Conservation (phyloP, 2,797 vertebrate species). For the Aldrovandia affinis region DNA sequence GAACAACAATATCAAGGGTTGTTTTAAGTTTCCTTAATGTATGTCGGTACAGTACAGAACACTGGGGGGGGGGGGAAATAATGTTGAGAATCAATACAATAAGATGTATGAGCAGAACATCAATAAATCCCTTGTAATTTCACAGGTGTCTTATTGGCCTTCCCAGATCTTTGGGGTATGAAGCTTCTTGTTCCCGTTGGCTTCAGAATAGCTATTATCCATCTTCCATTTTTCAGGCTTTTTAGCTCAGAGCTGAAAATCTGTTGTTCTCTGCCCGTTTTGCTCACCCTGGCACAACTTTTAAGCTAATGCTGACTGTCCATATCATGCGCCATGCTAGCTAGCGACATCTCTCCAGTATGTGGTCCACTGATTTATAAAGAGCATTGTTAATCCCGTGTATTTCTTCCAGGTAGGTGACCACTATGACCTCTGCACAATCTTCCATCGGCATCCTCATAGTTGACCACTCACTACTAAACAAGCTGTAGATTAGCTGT, state of each 20-base stretch:
- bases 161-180: neutral
- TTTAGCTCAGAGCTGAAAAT: neutral
- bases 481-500: neutral
- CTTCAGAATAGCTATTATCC: neutral
- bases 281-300: neutral
- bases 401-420: neutral
- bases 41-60: no score
- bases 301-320: neutral
- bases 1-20: no score
- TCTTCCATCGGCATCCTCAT: neutral
- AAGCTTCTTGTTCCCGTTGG: neutral
- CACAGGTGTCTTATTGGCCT: neutral
- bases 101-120: neutral
- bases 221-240: neutral
- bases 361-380: neutral
- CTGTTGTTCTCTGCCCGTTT: neutral
- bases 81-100: neutral
- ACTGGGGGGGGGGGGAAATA: no score
- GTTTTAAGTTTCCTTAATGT: no score
- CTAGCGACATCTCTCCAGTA: neutral
- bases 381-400: neutral
- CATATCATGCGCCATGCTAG: neutral
- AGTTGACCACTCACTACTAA: neutral
- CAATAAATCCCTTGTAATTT: neutral
- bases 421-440: neutral